Percentiles rank a stretch among this genome's conserved stretches.
phyloP scores from a whole-genome alignment of 2,113 vertebrate species.

The Cyprinus carpio region DNA sequence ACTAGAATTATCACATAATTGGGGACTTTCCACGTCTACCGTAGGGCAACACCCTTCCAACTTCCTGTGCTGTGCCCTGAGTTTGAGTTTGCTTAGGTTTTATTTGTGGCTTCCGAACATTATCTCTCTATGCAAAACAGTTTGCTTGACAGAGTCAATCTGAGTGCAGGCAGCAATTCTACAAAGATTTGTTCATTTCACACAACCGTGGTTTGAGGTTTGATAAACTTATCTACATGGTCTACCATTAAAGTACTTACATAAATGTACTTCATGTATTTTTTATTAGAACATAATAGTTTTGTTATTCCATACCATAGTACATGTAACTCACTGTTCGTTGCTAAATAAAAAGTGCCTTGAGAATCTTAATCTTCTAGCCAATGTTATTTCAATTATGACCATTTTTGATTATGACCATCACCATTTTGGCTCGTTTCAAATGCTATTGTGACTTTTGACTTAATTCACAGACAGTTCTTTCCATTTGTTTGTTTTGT shows the following conservation, averaged over 20 bases:
- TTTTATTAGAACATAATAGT: neutral
- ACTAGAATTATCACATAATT: constrained; percentile 79
- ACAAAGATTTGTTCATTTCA: constrained; percentile 10
- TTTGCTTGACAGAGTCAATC: neutral
- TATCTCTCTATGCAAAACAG: constrained; percentile 30
- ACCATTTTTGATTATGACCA: neutral
- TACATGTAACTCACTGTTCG: neutral
- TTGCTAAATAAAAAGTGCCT: neutral
- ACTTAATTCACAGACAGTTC: constrained; percentile 9
- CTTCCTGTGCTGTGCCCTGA: constrained; percentile 53
- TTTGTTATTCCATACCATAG: neutral
- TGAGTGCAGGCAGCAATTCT: constrained; percentile 17
- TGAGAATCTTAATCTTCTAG: neutral
- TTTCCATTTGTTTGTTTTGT: constrained; percentile 42
- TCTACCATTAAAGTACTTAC: neutral
- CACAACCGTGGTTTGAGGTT: constrained; percentile 21
- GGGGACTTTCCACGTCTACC: constrained; percentile 81
- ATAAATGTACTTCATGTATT: too few relatives aligned
- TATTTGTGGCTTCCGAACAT: constrained; percentile 59
- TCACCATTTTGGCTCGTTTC: neutral
- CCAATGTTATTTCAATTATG: neutral
- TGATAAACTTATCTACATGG: constrained; percentile 21
- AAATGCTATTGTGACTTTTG: neutral
- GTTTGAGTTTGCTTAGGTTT: constrained; percentile 57
- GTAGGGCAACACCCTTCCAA: constrained; percentile 68